A percentile compares a stretch with the other conserved stretches of the same genome.
phyloP scores from a whole-genome alignment of 2,113 vertebrate species.

The Oxygymnocypris stewartii region DNA sequence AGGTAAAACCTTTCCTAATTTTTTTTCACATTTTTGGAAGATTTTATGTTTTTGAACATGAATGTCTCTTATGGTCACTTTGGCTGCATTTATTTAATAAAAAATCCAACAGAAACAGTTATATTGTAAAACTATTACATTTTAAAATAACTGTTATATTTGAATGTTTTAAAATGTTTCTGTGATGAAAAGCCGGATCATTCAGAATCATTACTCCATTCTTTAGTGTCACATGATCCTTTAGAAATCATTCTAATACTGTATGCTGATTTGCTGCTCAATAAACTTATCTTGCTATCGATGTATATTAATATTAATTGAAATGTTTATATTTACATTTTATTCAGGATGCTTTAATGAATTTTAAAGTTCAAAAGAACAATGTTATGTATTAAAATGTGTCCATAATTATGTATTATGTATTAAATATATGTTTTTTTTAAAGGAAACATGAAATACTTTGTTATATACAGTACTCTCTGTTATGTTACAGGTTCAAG shows the following conservation, averaged over 20 bases:
- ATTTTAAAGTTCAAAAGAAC: neutral
- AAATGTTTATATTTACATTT: too few species aligned
- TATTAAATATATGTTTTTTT: neutral
- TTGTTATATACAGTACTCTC: neutral
- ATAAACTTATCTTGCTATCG: too few species aligned
- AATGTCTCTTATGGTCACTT: neutral
- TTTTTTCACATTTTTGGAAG: too few species aligned
- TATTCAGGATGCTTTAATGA: neutral
- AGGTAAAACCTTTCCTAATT: neutral
- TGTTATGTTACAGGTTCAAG: neutral
- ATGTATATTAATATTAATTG: too few species aligned
- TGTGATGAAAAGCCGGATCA: too few species aligned
- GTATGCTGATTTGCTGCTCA: too few species aligned
- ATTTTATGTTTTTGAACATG: neutral
- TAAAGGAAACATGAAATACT: neutral
- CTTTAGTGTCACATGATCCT: neutral
- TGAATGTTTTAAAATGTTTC: too few species aligned
- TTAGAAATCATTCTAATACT: too few species aligned
- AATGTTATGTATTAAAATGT: neutral
- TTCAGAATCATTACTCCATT: too few species aligned
- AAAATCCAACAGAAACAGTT: too few species aligned
- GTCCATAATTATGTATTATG: neutral
- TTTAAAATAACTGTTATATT: too few species aligned
- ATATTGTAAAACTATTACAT: too few species aligned
- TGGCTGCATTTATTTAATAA: neutral